Conservation (phyloP, 2,797 vertebrate genomes). For the Poecilia gillii region DNA sequence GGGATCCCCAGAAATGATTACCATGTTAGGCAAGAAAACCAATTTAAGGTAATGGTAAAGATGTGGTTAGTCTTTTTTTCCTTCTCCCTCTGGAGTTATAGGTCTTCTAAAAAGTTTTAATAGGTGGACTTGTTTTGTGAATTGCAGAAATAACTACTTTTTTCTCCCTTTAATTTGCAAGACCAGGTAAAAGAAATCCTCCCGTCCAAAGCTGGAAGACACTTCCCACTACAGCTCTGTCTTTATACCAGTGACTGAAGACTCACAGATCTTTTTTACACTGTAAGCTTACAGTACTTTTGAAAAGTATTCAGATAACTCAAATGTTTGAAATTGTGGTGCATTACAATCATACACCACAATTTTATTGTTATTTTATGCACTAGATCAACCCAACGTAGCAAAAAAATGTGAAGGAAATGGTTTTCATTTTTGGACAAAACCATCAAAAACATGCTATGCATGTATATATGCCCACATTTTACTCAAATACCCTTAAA, state of each 20-base stretch:
- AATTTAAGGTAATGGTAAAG: constrained; percentile 29
- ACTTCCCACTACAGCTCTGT: not conserved
- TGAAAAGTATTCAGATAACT: not conserved
- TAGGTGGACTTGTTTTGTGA: not conserved
- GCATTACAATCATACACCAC: not conserved
- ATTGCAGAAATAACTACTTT: not conserved
- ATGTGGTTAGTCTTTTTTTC: constrained; percentile 11
- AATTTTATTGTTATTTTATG: not conserved
- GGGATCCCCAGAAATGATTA: constrained; percentile 19
- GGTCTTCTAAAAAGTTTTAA: not conserved
- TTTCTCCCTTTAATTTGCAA: not conserved
- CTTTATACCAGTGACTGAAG: not conserved
- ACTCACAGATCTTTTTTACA: not conserved
- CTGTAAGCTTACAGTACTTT: not conserved
- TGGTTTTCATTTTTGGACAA: not conserved
- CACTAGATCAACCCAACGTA: not conserved
- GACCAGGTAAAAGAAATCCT: not conserved
- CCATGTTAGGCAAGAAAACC: constrained; percentile 21
- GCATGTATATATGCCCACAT: not conserved
- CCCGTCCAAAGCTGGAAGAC: not conserved
- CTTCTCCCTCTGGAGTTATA: constrained; percentile 6
- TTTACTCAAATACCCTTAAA: not conserved
- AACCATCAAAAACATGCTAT: not conserved
- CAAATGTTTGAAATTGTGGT: too few species aligned
- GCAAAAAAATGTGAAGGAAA: not conserved